A percentile compares a stretch with the other conserved stretches of the same genome.
Evolutionary conservation across 1,140 invertebrate genomes (phyloP).

Genomic region (Caenorhabditis brenneri): DNA sequence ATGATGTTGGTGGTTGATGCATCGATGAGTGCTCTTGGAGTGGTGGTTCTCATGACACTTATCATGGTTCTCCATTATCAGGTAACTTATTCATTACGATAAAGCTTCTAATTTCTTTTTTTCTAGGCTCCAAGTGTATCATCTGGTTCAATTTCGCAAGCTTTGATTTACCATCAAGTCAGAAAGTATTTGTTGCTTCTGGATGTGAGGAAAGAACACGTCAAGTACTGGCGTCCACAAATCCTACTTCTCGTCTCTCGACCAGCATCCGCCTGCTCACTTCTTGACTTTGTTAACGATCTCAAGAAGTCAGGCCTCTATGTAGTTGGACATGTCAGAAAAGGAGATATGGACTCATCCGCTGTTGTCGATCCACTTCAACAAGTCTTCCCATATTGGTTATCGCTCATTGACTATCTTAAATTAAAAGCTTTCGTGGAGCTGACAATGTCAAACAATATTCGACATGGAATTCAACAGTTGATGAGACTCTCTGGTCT

Average conservation of each 20-base stretch:
- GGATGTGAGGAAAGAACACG: conserved; percentile 93
- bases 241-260: conserved; percentile 89
- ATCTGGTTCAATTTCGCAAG: conserved; percentile 98
- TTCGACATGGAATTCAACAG: conserved; percentile 89
- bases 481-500: conserved; percentile 85
- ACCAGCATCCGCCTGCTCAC: conserved; percentile 84
- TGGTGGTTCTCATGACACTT: conserved; percentile 76
- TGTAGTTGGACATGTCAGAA: conserved; percentile 70
- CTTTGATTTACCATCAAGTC: conserved; percentile 97
- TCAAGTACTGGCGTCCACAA: conserved; percentile 91
- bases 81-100: conserved; percentile 35
- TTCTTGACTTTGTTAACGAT: conserved; percentile 96
- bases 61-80: conserved; percentile 70
- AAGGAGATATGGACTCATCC: conserved; percentile 56
- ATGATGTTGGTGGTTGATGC: conserved; percentile 96
- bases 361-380: conserved; percentile 66
- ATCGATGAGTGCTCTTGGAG: conserved; percentile 85
- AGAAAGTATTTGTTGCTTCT: conserved; percentile 93
- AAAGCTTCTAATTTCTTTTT: background rate
- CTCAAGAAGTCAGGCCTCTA: conserved; percentile 89
- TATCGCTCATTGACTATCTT: conserved; percentile 68
- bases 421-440: conserved; percentile 90
- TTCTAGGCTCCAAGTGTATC: conserved; percentile 81
- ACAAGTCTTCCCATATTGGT: conserved; percentile 70
- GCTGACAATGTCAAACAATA: conserved; percentile 83